phyloP scores from a whole-genome alignment of 1,140 invertebrate species.

The Andricus grossulariae region DNA sequence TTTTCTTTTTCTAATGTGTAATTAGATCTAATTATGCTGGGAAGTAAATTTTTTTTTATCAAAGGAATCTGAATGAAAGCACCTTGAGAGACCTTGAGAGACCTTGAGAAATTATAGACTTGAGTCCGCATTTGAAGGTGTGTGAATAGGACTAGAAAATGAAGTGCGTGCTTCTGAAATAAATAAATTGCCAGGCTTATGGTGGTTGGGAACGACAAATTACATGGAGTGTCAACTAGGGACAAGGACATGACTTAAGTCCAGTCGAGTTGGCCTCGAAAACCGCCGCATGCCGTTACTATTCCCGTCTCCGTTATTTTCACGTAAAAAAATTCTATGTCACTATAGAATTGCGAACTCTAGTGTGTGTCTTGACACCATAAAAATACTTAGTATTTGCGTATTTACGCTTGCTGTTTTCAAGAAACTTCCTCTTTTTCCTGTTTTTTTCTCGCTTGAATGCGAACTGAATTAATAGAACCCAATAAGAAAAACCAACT shows the following conservation, averaged over 20 bases:
- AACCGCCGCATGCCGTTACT: slow-evolving; percentile 5
- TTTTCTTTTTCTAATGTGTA: no score
- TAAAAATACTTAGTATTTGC: neutral
- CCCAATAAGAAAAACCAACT: no score
- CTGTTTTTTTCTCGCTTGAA: no score
- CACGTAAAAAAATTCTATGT: neutral
- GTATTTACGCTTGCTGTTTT: neutral
- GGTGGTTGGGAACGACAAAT: neutral
- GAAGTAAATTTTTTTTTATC: slow-evolving; percentile 2
- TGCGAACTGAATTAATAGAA: no score
- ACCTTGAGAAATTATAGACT: slow-evolving; percentile 1
- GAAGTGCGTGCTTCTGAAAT: slow-evolving; percentile 8
- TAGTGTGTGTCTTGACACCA: slow-evolving; percentile 1
- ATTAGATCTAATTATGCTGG: neutral
- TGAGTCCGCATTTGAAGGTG: neutral
- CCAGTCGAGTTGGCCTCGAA: slow-evolving; percentile 19
- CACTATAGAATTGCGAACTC: neutral
- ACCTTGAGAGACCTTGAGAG: slow-evolving; percentile 10
- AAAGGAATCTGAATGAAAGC: slow-evolving; percentile 9
- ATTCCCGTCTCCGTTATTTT: slow-evolving; percentile 8
- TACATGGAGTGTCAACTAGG: slow-evolving; percentile 15
- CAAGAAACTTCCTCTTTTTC: no score
- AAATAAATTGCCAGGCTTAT: slow-evolving; percentile 1
- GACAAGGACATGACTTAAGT: slow-evolving; percentile 24
- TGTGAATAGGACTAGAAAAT: slow-evolving; percentile 24